These are phyloP conservation scores for Cheilosia pagana DNA, from an alignment of 2,888 invertebrate genomes.

Conservation along the genomic window DNA sequence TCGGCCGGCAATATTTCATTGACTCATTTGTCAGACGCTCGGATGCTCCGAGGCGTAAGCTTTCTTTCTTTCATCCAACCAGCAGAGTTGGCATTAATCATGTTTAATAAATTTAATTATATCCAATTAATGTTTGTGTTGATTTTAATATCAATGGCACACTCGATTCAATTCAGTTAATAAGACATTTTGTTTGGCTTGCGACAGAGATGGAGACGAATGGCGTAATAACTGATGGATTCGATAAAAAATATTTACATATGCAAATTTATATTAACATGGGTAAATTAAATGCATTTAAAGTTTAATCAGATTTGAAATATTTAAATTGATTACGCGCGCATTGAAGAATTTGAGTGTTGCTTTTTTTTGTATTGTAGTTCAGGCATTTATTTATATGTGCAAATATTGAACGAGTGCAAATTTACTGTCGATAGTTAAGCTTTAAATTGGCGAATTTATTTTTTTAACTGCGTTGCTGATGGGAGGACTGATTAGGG, in stretches of 20 bases:
- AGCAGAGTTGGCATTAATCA: slow-evolving; percentile 50
- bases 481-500: neutral
- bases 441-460: neutral
- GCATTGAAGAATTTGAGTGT: slow-evolving; percentile 35
- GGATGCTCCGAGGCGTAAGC: neutral
- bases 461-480: neutral
- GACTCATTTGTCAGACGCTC: slow-evolving; percentile 14
- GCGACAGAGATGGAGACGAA: slow-evolving; percentile 5
- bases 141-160: slow-evolving; percentile 51
- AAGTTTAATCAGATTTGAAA: slow-evolving; percentile 37
- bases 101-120: slow-evolving; percentile 55
- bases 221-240: slow-evolving; percentile 42
- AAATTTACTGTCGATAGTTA: slow-evolving; percentile 8
- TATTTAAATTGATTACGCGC: slow-evolving; percentile 38
- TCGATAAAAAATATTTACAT: slow-evolving; percentile 32
- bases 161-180: slow-evolving; percentile 40
- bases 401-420: neutral
- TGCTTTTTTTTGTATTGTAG: neutral
- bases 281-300: slow-evolving; percentile 23
- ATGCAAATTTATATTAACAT: slow-evolving; percentile 41
- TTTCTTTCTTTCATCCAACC: slow-evolving; percentile 29
- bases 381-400: neutral
- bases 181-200: slow-evolving; percentile 19
- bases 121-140: slow-evolving; percentile 55
- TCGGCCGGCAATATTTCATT: slow-evolving; percentile 25